Evolutionary conservation across 2,888 invertebrate genomes (phyloP).

Genomic region (Teleiodes luculella): DNA sequence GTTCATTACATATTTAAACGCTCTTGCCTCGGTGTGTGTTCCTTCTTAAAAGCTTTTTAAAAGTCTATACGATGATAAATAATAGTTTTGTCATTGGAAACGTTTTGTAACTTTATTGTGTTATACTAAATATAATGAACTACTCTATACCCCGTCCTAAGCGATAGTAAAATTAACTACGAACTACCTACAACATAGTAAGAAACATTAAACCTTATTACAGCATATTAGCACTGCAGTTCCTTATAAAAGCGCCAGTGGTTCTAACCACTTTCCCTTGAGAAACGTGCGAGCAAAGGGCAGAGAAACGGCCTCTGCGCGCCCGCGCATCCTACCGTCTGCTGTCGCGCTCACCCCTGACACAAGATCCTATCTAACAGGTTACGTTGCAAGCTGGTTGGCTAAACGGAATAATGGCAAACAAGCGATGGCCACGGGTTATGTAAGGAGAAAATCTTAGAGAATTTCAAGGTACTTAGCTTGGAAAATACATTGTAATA

Average conservation of each 20-base stretch:
- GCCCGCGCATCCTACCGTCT: slow-evolving; percentile 38
- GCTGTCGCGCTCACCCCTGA: slow-evolving; percentile 50
- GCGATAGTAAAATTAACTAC: too few relatives aligned
- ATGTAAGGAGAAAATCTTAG: slow-evolving; percentile 3
- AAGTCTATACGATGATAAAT: too few relatives aligned
- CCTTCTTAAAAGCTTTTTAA: too few relatives aligned
- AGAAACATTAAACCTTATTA: neutral
- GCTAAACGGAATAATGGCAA: neutral
- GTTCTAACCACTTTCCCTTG: slow-evolving; percentile 51
- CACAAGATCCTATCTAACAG: slow-evolving; percentile 19
- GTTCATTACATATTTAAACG: too few relatives aligned
- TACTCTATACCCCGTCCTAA: too few relatives aligned
- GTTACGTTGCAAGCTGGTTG: neutral
- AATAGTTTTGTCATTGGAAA: too few relatives aligned
- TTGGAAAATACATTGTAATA: neutral
- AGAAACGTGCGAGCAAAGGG: slow-evolving; percentile 55
- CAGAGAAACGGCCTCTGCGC: slow-evolving; percentile 46
- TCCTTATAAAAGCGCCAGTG: slow-evolving; percentile 39
- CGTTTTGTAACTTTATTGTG: too few relatives aligned
- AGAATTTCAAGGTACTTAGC: neutral
- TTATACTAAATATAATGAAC: too few relatives aligned
- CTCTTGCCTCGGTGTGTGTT: too few relatives aligned
- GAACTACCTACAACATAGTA: too few relatives aligned
- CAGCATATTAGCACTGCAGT: neutral
- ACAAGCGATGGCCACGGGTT: neutral